Conservation (phyloP, 2,113 vertebrate species). For the Parotia lawesii region DNA sequence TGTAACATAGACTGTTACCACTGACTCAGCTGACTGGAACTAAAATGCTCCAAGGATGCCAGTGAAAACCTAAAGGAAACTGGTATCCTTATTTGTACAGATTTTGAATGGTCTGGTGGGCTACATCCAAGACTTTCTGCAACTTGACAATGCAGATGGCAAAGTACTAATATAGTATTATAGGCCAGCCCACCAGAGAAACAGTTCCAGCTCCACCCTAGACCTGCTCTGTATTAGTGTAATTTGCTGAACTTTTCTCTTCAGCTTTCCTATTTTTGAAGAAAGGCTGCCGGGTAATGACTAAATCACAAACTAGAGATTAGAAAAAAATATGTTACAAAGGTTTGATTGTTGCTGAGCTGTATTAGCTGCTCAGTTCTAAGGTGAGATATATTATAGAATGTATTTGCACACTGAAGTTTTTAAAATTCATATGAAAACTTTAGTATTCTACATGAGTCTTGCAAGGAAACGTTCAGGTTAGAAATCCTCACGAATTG, state of each 20-base stretch:
- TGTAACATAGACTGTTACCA: background rate
- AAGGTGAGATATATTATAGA: background rate
- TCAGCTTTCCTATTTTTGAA: background rate
- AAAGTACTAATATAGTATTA: background rate
- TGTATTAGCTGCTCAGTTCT: background rate
- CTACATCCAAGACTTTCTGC: background rate
- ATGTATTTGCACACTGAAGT: background rate
- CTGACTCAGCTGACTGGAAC: background rate
- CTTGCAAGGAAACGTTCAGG: background rate
- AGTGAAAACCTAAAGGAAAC: background rate
- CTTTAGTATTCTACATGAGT: background rate
- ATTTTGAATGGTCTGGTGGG: background rate
- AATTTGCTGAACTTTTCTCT: background rate
- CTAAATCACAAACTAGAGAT: background rate
- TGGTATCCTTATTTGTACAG: background rate
- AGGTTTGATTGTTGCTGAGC: background rate
- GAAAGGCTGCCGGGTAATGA: background rate
- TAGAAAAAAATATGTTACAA: background rate
- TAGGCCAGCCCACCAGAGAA: background rate
- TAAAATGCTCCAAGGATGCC: background rate
- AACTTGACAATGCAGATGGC: background rate
- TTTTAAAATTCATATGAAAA: background rate
- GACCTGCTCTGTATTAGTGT: background rate
- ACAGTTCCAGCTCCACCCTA: background rate
- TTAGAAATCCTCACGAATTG: background rate